A percentile compares a stretch with the other conserved stretches of the same genome.
Conservation (phyloP, 1,140 invertebrate species). For the Scaptomyza pallida region DNA sequence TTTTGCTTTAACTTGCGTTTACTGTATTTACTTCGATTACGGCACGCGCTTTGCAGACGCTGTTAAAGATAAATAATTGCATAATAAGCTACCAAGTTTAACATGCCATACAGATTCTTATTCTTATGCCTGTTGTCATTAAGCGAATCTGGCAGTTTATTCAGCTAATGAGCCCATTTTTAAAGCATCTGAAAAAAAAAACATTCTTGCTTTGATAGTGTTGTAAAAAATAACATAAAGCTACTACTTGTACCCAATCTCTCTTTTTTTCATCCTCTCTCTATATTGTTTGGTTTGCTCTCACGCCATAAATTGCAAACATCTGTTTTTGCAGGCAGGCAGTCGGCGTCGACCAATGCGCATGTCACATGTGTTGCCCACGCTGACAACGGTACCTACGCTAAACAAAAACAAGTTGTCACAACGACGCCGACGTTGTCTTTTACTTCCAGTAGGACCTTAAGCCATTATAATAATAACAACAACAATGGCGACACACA, state of each 20-base stretch:
- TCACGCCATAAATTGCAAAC: slow-evolving; percentile 58
- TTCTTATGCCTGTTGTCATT: not conserved
- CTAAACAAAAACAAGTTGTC: slow-evolving; percentile 79
- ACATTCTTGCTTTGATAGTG: slow-evolving; percentile 40
- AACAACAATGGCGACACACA: slow-evolving; percentile 15
- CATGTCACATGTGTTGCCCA: slow-evolving; percentile 46
- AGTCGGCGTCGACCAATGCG: slow-evolving; percentile 50
- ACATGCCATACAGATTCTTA: slow-evolving; percentile 1
- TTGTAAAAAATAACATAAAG: slow-evolving; percentile 36
- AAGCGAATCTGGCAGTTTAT: slow-evolving; percentile 22
- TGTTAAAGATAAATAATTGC: slow-evolving; percentile 31
- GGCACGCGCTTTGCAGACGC: not conserved
- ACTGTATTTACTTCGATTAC: not conserved
- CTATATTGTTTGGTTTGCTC: slow-evolving; percentile 22
- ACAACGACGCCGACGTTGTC: slow-evolving; percentile 40
- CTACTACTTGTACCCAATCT: slow-evolving; percentile 3
- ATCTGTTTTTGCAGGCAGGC: slow-evolving; percentile 57
- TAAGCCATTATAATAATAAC: slow-evolving; percentile 57
- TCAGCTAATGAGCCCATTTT: slow-evolving; percentile 40
- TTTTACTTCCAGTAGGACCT: slow-evolving; percentile 51
- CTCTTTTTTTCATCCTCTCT: slow-evolving; percentile 12
- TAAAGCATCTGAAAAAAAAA: slow-evolving; percentile 36
- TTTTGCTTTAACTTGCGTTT: too few species aligned
- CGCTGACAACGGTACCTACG: slow-evolving; percentile 46
- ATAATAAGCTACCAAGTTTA: slow-evolving; percentile 29